Conservation (phyloP, 2,797 vertebrate genomes). For the Fistularia tabacaria region DNA sequence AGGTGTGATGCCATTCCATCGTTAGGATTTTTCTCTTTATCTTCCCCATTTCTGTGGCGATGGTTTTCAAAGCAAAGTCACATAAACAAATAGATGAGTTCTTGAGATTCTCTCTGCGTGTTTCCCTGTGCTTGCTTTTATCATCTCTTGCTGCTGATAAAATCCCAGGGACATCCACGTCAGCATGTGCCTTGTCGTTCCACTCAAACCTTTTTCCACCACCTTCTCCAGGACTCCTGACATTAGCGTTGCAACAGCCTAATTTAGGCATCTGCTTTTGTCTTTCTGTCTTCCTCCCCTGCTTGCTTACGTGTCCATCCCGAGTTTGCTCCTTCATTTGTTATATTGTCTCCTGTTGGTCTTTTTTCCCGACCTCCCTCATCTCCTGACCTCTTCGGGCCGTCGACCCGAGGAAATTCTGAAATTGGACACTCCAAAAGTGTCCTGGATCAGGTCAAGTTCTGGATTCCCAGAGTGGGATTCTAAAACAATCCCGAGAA, state of each 20-base stretch:
- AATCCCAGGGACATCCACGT: neutral
- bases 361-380: constrained; percentile 4
- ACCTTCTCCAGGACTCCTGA: constrained; percentile 4
- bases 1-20: constrained; percentile 19
- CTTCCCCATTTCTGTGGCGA: constrained; percentile 8
- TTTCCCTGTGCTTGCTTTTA: constrained; percentile 10
- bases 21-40: constrained; percentile 8
- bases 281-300: constrained; percentile 8
- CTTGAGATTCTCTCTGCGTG: constrained; percentile 6
- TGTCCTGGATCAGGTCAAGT: constrained; percentile 6
- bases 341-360: neutral
- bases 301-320: constrained; percentile 4
- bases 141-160: constrained; percentile 11
- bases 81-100: neutral
- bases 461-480: constrained; percentile 7
- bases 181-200: neutral
- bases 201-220: neutral
- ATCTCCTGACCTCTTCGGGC: constrained; percentile 23
- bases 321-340: constrained; percentile 12
- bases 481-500: constrained; percentile 34
- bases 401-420: constrained; percentile 17
- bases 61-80: constrained; percentile 9
- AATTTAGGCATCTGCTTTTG: constrained; percentile 4
- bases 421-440: constrained; percentile 1
- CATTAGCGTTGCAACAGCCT: constrained; percentile 7